Evolutionary conservation across 1,140 invertebrate species (phyloP), one percentile per base, ranked within the genome.

Genomic region (Lepidurus packardi): DNA sequence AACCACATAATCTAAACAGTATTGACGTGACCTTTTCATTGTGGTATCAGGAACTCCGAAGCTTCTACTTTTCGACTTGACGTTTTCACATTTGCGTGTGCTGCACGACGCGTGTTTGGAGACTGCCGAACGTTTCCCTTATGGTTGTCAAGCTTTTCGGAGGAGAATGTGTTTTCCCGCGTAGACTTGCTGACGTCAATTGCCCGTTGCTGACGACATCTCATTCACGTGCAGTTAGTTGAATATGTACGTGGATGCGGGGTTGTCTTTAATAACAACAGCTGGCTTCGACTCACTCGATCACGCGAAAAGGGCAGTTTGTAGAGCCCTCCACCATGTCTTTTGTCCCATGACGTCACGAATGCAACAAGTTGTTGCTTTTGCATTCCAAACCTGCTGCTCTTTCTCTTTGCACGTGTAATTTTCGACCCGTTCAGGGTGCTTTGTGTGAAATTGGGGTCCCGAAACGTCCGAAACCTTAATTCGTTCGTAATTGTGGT

Each of bases 121-220:
- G 34, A 34, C 34, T 34, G 34, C 34, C 34, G 34, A 34, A 34
- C 34, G 34, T 34, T 34, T 34, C 34, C 34, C 34, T 34, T 65
- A 21, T 16, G 13, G 53, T 8, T 7, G 53, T 13, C 16, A 65
- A 65, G 53, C 16, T 7, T 65, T 21, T 7, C 53, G 16, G 53
- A 16, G 53, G 53, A 65, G 21, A 11, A 7, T 11, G 53, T 21
- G 16, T 47, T 47, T 16, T 16, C 53, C 53, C 53, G 53, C 53
- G 53, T 65, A n/a, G 53, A 16, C 53, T n/a, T 13, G 53, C 21
- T 65, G 53, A 65, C 53, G 53, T 65, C 53, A 65, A 65, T 21
- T 21, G 53, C 21, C 13, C 13, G 9, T 65, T 65, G 53, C 53
- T 65, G 53, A 65, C 53, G 53, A 65, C 53, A 21, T 21, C 16